Base-by-base conservation (phyloP, 30 jellyfish, hydroid and myxozoan genomes). In the Aurelia sp. region DNA sequence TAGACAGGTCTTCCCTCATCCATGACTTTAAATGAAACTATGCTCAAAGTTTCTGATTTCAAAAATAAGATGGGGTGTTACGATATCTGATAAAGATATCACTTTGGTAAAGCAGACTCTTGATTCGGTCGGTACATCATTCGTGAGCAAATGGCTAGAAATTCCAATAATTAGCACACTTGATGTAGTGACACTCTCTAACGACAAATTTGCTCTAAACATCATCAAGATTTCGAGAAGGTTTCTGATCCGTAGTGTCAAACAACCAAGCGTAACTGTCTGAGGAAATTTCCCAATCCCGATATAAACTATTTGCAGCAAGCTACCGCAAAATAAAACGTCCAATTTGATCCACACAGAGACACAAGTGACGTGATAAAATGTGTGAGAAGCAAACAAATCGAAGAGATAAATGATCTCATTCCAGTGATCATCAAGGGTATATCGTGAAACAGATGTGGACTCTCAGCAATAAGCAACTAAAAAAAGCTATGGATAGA, bases 131-230 rank as follows among this genome's bases (percentile, higher is more conserved):
- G 8, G 60, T 22, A 0, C 78, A 27, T 68, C 64, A 35, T 31
- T 68, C 22, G 48, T 68, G 78, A 31, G 78, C 11, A 68, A 68
- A 68, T 21, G 59, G 59, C 30, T 68, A 68, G 78, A 68, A 68
- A 68, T 68, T 68, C 78, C 78, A 16, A 22, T 68, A 60, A 68
- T 3, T 64, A 53, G 75, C 75, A 64, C 75, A 64, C 75, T 64
- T 64, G 53, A 64, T 12, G 10, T 8, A 64, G 44, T 64, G 75
- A 64, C 75, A 64, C 53, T n/a, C 75, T 64, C 75, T 6, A 64
- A 64, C 13, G 64, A 31, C 11, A 68, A 4, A 68, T 68, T 35
- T 11, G 78, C 64, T 23, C 60, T 68, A 68, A 23, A 31, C 19
- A 68, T 68, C 19, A 68, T 68, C 78, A 68, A 68, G 22, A 68